Conservation (phyloP, 2,797 vertebrate species). For the Distichodus sexfasciatus region DNA sequence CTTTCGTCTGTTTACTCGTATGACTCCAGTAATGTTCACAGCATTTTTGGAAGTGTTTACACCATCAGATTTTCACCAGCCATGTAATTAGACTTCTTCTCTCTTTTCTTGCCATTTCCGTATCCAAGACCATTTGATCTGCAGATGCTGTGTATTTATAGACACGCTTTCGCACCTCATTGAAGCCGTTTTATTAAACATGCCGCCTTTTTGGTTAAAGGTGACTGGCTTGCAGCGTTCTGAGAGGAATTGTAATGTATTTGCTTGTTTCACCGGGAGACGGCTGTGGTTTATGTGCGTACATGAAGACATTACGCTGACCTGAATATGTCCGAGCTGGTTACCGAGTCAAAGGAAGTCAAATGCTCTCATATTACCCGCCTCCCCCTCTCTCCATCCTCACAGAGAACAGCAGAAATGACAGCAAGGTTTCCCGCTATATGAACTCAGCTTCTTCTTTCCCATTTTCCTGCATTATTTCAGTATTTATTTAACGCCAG, state of each 20-base stretch:
- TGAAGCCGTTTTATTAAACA: background rate
- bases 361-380: conserved; percentile 27
- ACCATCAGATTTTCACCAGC: background rate
- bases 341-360: conserved; percentile 58
- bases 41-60: background rate
- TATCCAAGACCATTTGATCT: background rate
- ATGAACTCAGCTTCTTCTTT: too few species aligned
- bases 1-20: background rate
- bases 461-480: too few species aligned
- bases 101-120: background rate
- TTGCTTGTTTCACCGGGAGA: background rate
- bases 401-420: background rate
- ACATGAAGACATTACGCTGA: conserved; percentile 51
- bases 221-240: background rate
- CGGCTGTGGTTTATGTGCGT: conserved; percentile 45
- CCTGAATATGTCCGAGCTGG: conserved; percentile 67
- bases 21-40: background rate
- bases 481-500: too few species aligned
- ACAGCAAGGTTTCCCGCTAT: too few species aligned
- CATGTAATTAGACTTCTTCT: background rate
- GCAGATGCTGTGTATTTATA: background rate
- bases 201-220: background rate
- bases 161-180: too few species aligned
- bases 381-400: conserved; percentile 17
- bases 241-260: background rate